Base-by-base conservation (phyloP, 2,888 invertebrate genomes). In the Trichogramma dendrolimi region DNA sequence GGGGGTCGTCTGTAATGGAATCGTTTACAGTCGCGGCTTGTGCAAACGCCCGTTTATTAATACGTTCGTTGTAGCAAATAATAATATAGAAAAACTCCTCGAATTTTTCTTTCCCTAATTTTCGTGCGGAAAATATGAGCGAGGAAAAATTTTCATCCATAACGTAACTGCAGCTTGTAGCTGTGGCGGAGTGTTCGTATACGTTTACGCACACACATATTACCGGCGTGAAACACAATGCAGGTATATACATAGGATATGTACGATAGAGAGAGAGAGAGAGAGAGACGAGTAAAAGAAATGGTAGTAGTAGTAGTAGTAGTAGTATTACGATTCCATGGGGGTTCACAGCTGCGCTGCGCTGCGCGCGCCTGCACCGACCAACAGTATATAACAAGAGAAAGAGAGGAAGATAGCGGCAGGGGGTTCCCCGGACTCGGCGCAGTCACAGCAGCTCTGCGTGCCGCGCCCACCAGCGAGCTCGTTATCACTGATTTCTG, bases 401-500 rank as follows among this genome's bases (percentile, higher is more conserved):
- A 49, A 11, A 49, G 49, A 49, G 14, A 49, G 49, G 7, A 11
- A 11, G 27, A 11, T 5, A n/a, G 7, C 14, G 27, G 27, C 5
- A 11, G 69, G 69, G 69, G 66, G 64, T 62, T 60, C 66, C 51
- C 54, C 56, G 42, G 69, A 70, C 11, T 54, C 56, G 56, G 40
- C 40, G 44, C 11, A 44, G 38, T 7, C 6, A 7, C 42, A 47
- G 38, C 41, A 47, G 55, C 52, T 39, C 3, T 3, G n/a, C 10
- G 14, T 7, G 48, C 41, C 6, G 66, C 66, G 66, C 67, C 66
- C 68, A 66, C 72, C 72, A 71, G 71, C 67, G 71, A 71, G 71
- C 74, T 77, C 75, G 76, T 77, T 78, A 77, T 77, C 78, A 76
- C 73, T 69, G 70, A 69, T 72, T 72, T 72, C 69, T 59, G 60